A percentile compares a stretch with the other conserved stretches of the same genome.
These are phyloP conservation scores for Alitta virens DNA, from an alignment of 2,888 invertebrate species.

Conservation along the genomic window DNA sequence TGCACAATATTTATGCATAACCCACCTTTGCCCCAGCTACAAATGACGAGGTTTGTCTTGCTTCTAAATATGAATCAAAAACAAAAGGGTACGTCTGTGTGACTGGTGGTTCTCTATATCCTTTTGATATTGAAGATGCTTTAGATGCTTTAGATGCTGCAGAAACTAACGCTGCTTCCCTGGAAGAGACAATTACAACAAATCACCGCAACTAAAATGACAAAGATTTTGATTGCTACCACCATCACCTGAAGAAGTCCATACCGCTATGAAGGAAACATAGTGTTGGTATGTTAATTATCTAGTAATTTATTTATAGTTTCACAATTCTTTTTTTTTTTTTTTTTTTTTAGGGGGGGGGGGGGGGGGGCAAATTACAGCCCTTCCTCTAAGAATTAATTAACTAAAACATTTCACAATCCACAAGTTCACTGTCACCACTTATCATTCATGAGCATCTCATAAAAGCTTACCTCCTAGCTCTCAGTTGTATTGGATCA, in stretches of 20 bases:
- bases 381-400: background rate
- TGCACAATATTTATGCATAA: too few species aligned
- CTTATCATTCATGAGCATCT: background rate
- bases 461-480: slow-evolving; percentile 45
- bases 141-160: slow-evolving; percentile 49
- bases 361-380: too few species aligned
- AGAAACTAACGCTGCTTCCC: slow-evolving; percentile 53
- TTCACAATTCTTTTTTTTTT: too few species aligned
- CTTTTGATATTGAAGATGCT: slow-evolving; percentile 39
- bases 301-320: too few species aligned
- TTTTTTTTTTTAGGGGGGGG: too few species aligned
- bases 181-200: slow-evolving; percentile 33
- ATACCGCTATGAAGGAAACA: too few species aligned
- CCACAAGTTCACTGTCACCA: background rate
- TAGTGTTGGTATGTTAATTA: too few species aligned
- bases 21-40: slow-evolving; percentile 71
- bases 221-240: too few species aligned
- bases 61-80: slow-evolving; percentile 75
- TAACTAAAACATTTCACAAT: background rate
- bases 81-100: slow-evolving; percentile 75
- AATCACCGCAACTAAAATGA: too few species aligned
- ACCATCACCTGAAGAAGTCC: too few species aligned
- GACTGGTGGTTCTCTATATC: slow-evolving; percentile 49
- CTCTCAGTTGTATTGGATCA: slow-evolving; percentile 44
- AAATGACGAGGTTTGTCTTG: slow-evolving; percentile 70